Percentiles rank a stretch among this genome's conserved stretches.
These are phyloP conservation scores for Pelochelys cantorii DNA, from an alignment of 2,797 vertebrate genomes.

Conservation along the genomic window DNA sequence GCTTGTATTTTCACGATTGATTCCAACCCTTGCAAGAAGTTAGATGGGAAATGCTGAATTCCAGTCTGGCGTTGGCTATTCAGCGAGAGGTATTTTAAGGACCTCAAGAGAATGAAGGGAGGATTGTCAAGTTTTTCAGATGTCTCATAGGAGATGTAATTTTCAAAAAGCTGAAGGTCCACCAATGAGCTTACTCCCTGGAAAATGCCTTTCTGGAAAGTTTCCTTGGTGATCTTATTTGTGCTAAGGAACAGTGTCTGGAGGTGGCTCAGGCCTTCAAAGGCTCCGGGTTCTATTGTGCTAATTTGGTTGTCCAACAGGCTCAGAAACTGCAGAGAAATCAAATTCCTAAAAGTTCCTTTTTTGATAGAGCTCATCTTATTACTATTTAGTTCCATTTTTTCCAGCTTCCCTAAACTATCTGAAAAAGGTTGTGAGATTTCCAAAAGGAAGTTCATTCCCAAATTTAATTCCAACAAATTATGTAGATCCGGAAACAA, in stretches of 20 bases:
- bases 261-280: slow-evolving; percentile 80
- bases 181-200: slow-evolving; percentile 78
- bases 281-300: slow-evolving; percentile 70
- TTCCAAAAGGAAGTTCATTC: slow-evolving; percentile 85
- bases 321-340: slow-evolving; percentile 78
- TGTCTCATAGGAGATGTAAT: slow-evolving; percentile 78
- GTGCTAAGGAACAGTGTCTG: slow-evolving; percentile 82
- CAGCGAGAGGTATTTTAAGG: slow-evolving; percentile 81
- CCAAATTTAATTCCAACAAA: slow-evolving; percentile 80
- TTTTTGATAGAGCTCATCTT: slow-evolving; percentile 82
- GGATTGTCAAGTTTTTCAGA: slow-evolving; percentile 46
- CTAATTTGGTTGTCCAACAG: slow-evolving; percentile 84
- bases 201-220: slow-evolving; percentile 73
- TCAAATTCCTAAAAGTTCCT: slow-evolving; percentile 74
- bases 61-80: slow-evolving; percentile 79
- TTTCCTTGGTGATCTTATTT: slow-evolving; percentile 75
- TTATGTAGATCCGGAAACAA: slow-evolving; percentile 78
- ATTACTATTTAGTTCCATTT: slow-evolving; percentile 84
- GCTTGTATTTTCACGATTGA: slow-evolving; percentile 80
- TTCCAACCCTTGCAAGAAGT: slow-evolving; percentile 80
- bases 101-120: slow-evolving; percentile 84
- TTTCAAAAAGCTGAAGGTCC: slow-evolving; percentile 82
- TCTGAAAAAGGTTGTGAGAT: slow-evolving; percentile 77
- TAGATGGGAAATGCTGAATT: slow-evolving; percentile 76
- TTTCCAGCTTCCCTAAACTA: slow-evolving; percentile 79